Evolutionary conservation across 2,113 vertebrate species (phyloP).

Genomic region (Phyllopteryx taeniolatus): DNA sequence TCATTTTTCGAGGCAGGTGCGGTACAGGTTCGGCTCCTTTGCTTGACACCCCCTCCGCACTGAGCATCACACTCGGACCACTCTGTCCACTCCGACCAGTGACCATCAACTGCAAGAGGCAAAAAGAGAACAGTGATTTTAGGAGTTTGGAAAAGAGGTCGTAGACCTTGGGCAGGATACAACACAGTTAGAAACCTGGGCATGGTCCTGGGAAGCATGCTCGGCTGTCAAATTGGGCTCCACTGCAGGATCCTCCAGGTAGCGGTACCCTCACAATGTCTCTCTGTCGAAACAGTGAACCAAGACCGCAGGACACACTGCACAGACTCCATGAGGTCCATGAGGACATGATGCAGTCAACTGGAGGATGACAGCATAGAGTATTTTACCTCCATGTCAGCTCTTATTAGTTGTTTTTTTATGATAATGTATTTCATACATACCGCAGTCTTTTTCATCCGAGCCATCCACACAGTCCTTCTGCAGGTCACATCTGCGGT

Average conservation of each 20-base stretch:
- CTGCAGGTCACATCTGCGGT: constrained; percentile 76
- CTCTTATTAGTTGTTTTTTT: neutral
- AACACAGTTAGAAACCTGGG: constrained; percentile 69
- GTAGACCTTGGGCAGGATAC: neutral
- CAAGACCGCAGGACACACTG: constrained; percentile 84
- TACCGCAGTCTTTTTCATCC: constrained; percentile 81
- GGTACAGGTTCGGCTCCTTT: constrained; percentile 76
- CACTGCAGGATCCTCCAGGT: constrained; percentile 70
- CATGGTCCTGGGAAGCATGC: constrained; percentile 84
- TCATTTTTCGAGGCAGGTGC: constrained; percentile 85
- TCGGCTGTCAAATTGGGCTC: constrained; percentile 74
- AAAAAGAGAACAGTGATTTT: neutral
- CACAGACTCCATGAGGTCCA: constrained; percentile 86
- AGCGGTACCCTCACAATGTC: constrained; percentile 72
- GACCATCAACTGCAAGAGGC: constrained; percentile 71
- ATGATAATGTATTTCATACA: constrained; percentile 15
- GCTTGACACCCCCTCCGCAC: constrained; percentile 79
- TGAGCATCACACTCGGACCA: constrained; percentile 79
- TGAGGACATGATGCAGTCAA: constrained; percentile 76
- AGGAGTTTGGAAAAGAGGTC: neutral
- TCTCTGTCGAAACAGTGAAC: constrained; percentile 78
- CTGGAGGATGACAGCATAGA: constrained; percentile 42
- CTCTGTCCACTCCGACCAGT: constrained; percentile 79
- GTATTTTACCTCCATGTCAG: neutral
- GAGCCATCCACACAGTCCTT: constrained; percentile 81